Percentiles rank a stretch among this genome's conserved stretches.
Evolutionary conservation across 2,113 vertebrate species (phyloP).

Genomic region (Phoxinus phoxinus): DNA sequence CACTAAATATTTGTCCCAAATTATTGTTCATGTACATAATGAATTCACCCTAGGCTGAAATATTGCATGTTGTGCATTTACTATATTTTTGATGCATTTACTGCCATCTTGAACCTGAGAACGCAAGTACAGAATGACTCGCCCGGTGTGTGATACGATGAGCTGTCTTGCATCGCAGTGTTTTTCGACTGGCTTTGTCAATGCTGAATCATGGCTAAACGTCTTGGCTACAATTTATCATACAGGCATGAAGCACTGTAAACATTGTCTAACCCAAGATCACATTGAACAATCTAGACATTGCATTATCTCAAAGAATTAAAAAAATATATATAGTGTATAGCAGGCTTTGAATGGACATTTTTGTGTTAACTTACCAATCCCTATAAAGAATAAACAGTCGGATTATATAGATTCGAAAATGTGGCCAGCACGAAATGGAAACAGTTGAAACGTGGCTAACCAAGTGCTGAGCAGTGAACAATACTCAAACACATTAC

Average conservation of each 20-base stretch:
- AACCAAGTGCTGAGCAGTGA: background rate
- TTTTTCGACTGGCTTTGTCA: background rate
- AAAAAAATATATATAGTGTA: background rate
- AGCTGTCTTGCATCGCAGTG: background rate
- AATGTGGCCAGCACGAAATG: background rate
- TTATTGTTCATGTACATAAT: too few relatives aligned
- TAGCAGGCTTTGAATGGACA: background rate
- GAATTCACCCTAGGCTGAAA: too few relatives aligned
- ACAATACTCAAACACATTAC: constrained; percentile 65
- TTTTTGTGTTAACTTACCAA: background rate
- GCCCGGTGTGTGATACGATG: background rate
- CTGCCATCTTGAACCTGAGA: too few relatives aligned
- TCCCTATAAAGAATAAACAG: background rate
- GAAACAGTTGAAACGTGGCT: background rate
- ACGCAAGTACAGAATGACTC: too few relatives aligned
- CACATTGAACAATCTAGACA: background rate
- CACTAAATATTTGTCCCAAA: too few relatives aligned
- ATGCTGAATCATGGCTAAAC: background rate
- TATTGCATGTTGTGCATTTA: too few relatives aligned
- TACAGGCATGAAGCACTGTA: background rate
- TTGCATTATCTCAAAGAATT: background rate
- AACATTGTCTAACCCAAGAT: background rate
- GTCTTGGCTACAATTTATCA: background rate
- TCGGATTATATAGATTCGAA: background rate
- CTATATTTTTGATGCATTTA: too few relatives aligned